Base-by-base conservation (phyloP, 2,113 vertebrate genomes). In the Okapia johnstoni region DNA sequence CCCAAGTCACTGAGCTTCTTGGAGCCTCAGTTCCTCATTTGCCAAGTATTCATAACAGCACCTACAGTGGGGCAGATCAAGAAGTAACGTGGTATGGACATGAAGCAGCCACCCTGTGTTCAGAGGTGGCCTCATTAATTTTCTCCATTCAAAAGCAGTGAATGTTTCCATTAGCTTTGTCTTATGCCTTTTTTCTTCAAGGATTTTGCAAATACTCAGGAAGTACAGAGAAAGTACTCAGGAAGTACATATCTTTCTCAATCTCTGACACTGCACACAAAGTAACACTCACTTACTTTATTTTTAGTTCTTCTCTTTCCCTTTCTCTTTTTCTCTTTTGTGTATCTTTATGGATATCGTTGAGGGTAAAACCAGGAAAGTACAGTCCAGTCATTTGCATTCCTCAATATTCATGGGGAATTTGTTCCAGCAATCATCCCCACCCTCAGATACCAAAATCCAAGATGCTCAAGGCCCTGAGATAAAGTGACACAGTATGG, bases 231-330 rank as follows among this genome's bases (percentile, higher is more conserved):
- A 43, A 90, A 95, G 40, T 19, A 5, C 30, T 52, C 94, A 30
- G 87, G 36, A 96, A 95, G 61, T n/a, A 10, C 50, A 46, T 26
- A 8, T 96, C 52, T 94, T 97, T 85, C 76, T 94, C 80, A 94
- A 28, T 26, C 9, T 84, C n/a, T 33, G 33, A 95, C 40, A 80
- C 55, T 17, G 19, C 43, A 58, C 26, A n/a, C 73, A 30, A 26
- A 81, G 6, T 55, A 54, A 63, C 46, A 23, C 87, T 73, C 28
- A 33, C 2, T 52, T 66, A 17, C 26, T 77, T 61, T 28, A 33
- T 30, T 87, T 85, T 90, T 17, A 87, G 52, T 43, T 60, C 73
- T 40, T 55, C 73, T 43, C 40, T 55, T 90, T 61, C 50, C 48
- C 57, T 25, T 94, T 30, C 7, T 79, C 43, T 19, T 46, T 77